Base-by-base conservation (phyloP, 2,797 vertebrate species). In the Pseudomugil gertrudae region DNA sequence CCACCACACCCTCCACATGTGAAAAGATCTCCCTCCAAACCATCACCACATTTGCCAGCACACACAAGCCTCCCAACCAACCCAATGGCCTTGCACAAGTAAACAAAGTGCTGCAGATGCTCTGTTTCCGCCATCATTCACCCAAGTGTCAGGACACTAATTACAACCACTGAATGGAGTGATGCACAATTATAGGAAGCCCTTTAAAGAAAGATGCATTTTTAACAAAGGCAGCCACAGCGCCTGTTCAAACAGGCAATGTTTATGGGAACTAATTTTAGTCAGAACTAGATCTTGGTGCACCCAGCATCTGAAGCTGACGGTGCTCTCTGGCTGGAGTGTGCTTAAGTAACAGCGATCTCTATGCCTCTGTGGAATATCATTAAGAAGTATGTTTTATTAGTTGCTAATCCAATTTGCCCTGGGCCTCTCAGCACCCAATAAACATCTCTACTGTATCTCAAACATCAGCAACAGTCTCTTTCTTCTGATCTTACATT, bases 401-500 rank as follows among this genome's bases (percentile, higher is more conserved):
- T 91, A 90, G 87, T 74, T 68, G 88, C 85, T 89, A 89, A 91
- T 91, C 83, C 84, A 86, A 71, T 88, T 87, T 80, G 92, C 93
- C 89, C 75, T 81, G 83, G 88, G 92, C 92, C 81, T 66, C 80
- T 87, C 65, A 76, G 85, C 89, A 90, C 78, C 89, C 90, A 78
- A 87, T 87, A 89, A 92, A 92, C 92, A 91, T 89, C 87, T 85
- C 85, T 51, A 80, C 87, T 90, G 75, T 84, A 90, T 92, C 85
- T 92, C 85, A 91, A 87, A 87, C 88, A 92, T 93, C 92, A 92
- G 91, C 92, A 84, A 85, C 77, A 65, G 78, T 86, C 87, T 92
- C 87, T 91, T 92, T 92, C 92, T 93, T 94, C 93, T 92, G 90
- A 94, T 94, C 93, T 93, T 26, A 19, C 86, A 91, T 94, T 94